phyloP scores from a whole-genome alignment of 2,888 invertebrate species.

The Tubulanus polymorphus region DNA sequence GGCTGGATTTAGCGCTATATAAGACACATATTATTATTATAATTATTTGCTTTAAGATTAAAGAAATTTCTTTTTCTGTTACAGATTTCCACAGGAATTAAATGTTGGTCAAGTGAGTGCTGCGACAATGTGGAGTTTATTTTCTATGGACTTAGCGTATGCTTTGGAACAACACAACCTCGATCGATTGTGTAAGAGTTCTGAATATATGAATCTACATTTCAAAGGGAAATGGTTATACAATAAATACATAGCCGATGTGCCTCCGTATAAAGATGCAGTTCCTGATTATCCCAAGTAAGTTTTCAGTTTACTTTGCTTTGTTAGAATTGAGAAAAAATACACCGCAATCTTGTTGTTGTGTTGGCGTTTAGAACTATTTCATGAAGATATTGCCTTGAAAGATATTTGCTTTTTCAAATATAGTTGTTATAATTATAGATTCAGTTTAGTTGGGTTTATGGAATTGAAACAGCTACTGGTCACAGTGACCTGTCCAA shows the following conservation, averaged over 20 bases:
- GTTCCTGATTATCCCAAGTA: constrained; percentile 96
- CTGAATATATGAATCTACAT: constrained; percentile 99
- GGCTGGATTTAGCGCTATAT: too few relatives aligned
- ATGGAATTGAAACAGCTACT: too few relatives aligned
- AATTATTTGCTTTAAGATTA: background rate
- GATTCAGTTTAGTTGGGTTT: too few relatives aligned
- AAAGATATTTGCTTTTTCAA: too few relatives aligned
- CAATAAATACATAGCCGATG: constrained; percentile 95
- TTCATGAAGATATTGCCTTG: too few relatives aligned
- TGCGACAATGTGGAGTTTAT: constrained; percentile 94
- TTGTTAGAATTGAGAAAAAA: too few relatives aligned
- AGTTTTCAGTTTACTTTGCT: constrained; percentile 34
- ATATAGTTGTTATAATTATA: too few relatives aligned
- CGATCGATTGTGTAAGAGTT: constrained; percentile 88
- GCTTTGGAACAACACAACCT: constrained; percentile 97
- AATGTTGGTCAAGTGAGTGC: constrained; percentile 98
- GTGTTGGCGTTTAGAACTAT: too few relatives aligned
- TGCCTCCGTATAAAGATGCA: constrained; percentile 92
- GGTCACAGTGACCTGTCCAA: too few relatives aligned
- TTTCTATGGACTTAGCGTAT: constrained; percentile 88
- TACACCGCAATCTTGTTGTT: too few relatives aligned
- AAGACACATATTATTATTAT: too few relatives aligned
- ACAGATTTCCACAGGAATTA: constrained; percentile 87
- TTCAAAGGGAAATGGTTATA: constrained; percentile 99
- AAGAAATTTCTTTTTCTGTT: constrained; percentile 5